These are phyloP conservation scores for Bubo bubo DNA, from an alignment of 2,113 vertebrate genomes.

Conservation along the genomic window DNA sequence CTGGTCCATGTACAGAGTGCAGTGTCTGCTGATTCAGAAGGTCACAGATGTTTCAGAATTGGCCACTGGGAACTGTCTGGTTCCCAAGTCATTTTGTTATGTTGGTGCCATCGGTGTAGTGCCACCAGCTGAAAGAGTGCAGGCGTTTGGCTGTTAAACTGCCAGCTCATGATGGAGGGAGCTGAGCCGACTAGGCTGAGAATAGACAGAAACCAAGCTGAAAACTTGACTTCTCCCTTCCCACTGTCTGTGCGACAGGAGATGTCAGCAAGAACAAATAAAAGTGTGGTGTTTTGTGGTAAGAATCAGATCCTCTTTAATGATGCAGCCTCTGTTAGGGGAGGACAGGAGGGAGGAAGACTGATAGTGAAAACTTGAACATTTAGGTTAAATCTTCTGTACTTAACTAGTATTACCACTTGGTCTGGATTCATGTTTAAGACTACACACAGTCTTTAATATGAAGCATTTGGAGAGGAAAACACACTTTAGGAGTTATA, in stretches of 20 bases:
- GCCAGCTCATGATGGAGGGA: not conserved
- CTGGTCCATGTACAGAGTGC: not conserved
- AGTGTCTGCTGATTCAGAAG: not conserved
- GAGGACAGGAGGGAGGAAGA: not conserved
- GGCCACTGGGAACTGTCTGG: not conserved
- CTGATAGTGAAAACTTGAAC: not conserved
- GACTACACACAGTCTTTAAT: not conserved
- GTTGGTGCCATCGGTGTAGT: not conserved
- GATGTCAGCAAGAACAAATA: not conserved
- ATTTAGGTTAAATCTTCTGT: not conserved
- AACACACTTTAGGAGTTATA: not conserved
- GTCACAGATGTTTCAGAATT: not conserved
- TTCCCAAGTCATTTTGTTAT: not conserved
- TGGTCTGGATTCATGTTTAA: not conserved
- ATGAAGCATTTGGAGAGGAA: not conserved
- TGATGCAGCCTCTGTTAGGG: not conserved
- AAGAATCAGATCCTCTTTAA: not conserved
- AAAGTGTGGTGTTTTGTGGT: not conserved
- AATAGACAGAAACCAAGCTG: not conserved
- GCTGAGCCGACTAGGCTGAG: not conserved
- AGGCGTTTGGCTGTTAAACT: not conserved
- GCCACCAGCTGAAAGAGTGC: not conserved
- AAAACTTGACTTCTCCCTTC: not conserved
- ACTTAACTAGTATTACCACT: not conserved
- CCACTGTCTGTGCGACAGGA: not conserved